Conservation (phyloP, 2,113 vertebrate species). For the Trichechus manatus region DNA sequence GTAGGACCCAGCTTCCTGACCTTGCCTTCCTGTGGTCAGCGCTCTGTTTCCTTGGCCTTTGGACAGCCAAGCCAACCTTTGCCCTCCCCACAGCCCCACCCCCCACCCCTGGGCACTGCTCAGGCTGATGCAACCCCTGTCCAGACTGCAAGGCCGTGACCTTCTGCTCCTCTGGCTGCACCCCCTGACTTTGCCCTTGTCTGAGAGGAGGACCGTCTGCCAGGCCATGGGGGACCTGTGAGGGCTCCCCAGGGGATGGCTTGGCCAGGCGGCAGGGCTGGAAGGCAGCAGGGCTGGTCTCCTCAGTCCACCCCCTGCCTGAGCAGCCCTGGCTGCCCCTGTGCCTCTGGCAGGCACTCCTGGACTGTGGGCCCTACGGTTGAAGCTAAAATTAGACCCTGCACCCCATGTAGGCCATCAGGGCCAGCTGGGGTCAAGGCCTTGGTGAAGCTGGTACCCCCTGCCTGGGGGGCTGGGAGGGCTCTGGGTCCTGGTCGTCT, state of each 20-base stretch:
- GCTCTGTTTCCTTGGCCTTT: background rate
- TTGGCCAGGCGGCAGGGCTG: background rate
- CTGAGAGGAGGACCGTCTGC: conserved; percentile 1
- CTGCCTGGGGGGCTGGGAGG: background rate
- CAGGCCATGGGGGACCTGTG: conserved; percentile 47
- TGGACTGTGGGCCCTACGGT: background rate
- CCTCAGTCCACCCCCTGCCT: background rate
- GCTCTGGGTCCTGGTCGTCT: conserved; percentile 11
- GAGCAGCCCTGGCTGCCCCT: background rate
- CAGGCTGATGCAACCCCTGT: conserved; percentile 63
- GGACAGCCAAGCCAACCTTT: conserved; percentile 27
- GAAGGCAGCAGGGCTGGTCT: background rate
- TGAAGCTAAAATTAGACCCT: conserved; percentile 74
- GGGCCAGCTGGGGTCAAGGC: conserved; percentile 62
- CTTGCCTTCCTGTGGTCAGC: background rate
- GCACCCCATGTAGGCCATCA: background rate
- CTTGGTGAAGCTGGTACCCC: background rate
- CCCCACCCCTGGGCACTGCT: background rate
- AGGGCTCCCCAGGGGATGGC: background rate
- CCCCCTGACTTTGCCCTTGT: conserved; percentile 59
- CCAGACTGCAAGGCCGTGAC: conserved; percentile 7
- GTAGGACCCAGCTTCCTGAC: background rate
- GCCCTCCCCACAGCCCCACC: background rate
- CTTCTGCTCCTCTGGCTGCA: conserved; percentile 45
- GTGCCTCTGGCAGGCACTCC: background rate